A percentile compares a stretch with the other conserved stretches of the same genome.
These are phyloP conservation scores for Protomyctophum bolini DNA, from an alignment of 2,113 vertebrate species.

Conservation along the genomic window DNA sequence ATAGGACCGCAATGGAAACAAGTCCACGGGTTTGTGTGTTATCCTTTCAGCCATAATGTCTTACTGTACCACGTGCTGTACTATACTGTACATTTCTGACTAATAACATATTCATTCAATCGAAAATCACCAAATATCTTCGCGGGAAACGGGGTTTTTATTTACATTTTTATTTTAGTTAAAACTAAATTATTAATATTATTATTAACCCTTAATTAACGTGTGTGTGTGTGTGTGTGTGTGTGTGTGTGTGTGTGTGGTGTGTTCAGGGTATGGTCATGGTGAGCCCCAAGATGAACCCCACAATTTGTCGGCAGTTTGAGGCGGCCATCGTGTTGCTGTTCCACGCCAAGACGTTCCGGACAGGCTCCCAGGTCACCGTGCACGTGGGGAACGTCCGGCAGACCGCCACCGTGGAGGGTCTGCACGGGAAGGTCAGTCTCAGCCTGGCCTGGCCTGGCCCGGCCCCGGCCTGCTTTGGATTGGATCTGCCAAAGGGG, in stretches of 20 bases:
- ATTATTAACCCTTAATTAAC: too few species aligned
- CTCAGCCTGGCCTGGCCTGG: not conserved
- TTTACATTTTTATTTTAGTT: too few species aligned
- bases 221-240: not conserved
- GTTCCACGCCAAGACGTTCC: conserved; percentile 95
- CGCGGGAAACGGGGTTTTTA: too few species aligned
- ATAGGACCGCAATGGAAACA: too few species aligned
- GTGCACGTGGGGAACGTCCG: conserved; percentile 94
- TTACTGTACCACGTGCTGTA: too few species aligned
- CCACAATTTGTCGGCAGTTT: conserved; percentile 94
- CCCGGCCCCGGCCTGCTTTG: not conserved
- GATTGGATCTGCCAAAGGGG: too few species aligned
- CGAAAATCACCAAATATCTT: too few species aligned
- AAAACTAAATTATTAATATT: too few species aligned
- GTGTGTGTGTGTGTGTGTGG: conserved; percentile 1
- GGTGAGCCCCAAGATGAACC: conserved; percentile 97
- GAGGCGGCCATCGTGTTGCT: conserved; percentile 94
- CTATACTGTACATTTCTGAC: too few species aligned
- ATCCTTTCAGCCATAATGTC: too few species aligned
- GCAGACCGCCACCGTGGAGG: conserved; percentile 91
- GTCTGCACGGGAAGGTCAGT: conserved; percentile 90
- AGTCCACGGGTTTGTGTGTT: too few species aligned
- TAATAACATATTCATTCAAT: too few species aligned
- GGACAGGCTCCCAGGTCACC: conserved; percentile 93
- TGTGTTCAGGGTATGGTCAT: conserved; percentile 91